phyloP scores from a whole-genome alignment of 2,797 vertebrate species.

The Premnoplex brunnescens region DNA sequence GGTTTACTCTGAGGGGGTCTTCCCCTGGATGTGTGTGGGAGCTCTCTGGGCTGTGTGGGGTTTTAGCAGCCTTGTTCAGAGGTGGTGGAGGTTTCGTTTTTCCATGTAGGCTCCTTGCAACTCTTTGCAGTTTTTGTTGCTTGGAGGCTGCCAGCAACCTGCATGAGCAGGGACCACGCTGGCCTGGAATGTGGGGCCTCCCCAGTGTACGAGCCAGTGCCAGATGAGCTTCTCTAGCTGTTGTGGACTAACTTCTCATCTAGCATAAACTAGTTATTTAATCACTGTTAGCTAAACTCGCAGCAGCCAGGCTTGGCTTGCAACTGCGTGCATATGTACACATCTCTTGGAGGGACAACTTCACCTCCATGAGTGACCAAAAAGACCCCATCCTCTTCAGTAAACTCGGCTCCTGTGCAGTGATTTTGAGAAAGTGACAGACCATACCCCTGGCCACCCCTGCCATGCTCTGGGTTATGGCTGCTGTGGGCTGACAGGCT shows the following conservation, averaged over 20 bases:
- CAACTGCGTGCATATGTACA: accelerated
- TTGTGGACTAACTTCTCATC: background rate
- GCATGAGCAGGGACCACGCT: accelerated
- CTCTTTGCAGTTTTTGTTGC: background rate
- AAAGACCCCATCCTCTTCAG: background rate
- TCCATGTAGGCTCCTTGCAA: background rate
- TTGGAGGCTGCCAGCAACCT: background rate
- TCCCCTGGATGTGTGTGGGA: background rate
- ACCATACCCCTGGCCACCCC: background rate
- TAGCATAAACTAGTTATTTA: background rate
- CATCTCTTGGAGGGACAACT: background rate
- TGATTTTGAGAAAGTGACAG: background rate
- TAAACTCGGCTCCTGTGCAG: accelerated
- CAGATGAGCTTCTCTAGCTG: background rate
- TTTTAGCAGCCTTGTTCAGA: background rate
- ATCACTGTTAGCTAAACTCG: background rate
- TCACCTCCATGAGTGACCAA: background rate
- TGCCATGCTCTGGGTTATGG: background rate
- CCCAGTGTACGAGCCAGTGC: background rate
- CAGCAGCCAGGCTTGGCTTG: background rate
- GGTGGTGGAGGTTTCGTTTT: background rate
- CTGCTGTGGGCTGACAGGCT: background rate
- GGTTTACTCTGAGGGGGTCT: background rate
- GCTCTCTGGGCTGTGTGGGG: background rate
- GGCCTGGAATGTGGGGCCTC: background rate